Conservation (phyloP, 2,888 invertebrate species). For the Pristionchus entomophagus region DNA sequence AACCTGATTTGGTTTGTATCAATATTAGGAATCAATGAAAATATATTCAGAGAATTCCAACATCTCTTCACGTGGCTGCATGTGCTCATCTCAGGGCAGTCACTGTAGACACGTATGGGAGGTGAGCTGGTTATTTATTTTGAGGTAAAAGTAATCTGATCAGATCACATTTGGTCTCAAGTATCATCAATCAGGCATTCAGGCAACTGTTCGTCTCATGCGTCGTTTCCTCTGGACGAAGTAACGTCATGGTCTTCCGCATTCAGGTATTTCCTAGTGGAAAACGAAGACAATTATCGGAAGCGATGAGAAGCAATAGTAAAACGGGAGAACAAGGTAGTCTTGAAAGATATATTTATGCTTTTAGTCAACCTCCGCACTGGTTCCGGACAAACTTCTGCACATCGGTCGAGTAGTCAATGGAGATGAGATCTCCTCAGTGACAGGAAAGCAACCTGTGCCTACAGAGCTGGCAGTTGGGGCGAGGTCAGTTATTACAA, state of each 20-base stretch:
- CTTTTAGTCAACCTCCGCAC: neutral
- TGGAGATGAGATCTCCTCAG: conserved; percentile 52
- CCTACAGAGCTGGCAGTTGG: conserved; percentile 56
- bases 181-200: neutral
- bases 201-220: conserved; percentile 47
- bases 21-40: too few relatives aligned
- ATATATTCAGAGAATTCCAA: neutral
- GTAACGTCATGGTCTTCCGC: conserved; percentile 34
- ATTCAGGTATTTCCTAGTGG: conserved; percentile 20
- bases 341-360: neutral
- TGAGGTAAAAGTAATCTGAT: neutral
- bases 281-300: neutral
- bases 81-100: conserved; percentile 20
- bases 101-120: neutral
- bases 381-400: conserved; percentile 47
- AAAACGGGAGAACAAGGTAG: neutral
- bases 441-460: conserved; percentile 51
- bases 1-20: too few relatives aligned
- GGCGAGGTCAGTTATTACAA: neutral
- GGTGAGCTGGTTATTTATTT: neutral
- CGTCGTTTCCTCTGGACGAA: neutral
- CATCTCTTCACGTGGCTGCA: neutral
- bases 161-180: neutral
- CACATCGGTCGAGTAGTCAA: conserved; percentile 57
- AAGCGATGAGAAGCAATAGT: neutral